A percentile compares a stretch with the other conserved stretches of the same genome.
phyloP scores from a whole-genome alignment of 1,140 invertebrate species.

The Penaeus japonicus region DNA sequence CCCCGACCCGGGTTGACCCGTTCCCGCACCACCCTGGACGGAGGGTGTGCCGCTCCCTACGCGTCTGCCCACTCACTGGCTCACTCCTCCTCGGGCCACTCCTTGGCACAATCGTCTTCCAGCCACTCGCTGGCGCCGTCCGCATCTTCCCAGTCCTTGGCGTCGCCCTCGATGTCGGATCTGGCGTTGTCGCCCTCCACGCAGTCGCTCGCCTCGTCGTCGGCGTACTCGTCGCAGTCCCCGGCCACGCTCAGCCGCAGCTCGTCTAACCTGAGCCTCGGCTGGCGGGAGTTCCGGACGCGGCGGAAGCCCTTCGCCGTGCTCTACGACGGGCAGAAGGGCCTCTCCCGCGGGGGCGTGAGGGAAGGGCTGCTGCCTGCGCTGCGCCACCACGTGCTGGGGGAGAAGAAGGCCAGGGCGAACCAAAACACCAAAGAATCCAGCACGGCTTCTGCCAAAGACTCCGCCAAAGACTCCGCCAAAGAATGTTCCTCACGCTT shows the following conservation, averaged over 20 bases:
- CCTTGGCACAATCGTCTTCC: neutral
- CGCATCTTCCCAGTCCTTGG: neutral
- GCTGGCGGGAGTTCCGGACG: constrained; percentile 3
- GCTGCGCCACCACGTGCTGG: neutral
- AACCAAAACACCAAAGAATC: neutral
- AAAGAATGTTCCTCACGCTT: neutral
- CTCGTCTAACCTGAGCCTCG: constrained; percentile 11
- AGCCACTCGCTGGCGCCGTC: neutral
- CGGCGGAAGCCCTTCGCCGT: neutral
- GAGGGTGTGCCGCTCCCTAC: neutral
- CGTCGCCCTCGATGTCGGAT: neutral
- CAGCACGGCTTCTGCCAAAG: neutral
- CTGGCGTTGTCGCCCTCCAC: neutral
- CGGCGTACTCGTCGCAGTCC: neutral
- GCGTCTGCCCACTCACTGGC: neutral
- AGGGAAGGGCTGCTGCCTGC: neutral
- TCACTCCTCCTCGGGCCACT: neutral
- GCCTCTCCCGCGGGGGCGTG: neutral
- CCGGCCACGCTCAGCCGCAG: neutral
- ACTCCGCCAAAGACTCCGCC: neutral
- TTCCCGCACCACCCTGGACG: neutral
- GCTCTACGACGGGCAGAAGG: neutral
- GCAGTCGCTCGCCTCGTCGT: neutral
- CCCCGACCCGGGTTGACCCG: neutral
- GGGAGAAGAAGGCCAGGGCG: neutral